Percentiles rank a stretch among this genome's conserved stretches.
Conservation (phyloP, 2,113 vertebrate species). For the Onychostruthus taczanowskii region DNA sequence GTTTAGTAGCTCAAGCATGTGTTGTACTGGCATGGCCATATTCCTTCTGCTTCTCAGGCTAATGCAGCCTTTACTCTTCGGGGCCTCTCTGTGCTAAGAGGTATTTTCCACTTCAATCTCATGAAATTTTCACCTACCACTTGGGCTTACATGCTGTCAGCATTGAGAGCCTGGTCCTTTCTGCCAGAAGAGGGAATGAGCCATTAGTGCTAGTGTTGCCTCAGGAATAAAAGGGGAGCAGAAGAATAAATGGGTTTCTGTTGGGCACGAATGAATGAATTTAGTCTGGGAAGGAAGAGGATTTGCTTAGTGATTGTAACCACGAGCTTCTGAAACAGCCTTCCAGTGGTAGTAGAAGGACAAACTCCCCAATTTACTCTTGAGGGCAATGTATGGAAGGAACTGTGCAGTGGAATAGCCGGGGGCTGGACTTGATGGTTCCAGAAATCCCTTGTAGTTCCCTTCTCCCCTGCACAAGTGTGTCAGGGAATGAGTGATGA, state of each 20-base stretch:
- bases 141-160: background rate
- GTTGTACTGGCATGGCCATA: background rate
- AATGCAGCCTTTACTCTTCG: background rate
- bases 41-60: background rate
- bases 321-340: background rate
- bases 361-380: background rate
- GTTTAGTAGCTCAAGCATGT: background rate
- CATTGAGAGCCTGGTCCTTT: background rate
- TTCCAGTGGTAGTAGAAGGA: background rate
- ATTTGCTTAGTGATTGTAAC: background rate
- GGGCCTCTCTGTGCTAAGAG: background rate
- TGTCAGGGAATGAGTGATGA: background rate
- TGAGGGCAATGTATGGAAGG: background rate
- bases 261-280: background rate
- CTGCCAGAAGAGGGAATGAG: background rate
- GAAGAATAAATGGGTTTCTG: background rate
- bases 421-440: background rate
- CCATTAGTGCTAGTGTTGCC: background rate
- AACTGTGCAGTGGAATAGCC: background rate
- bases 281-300: background rate
- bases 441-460: background rate
- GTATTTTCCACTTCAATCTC: background rate
- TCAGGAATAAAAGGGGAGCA: background rate
- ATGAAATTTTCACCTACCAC: conserved; percentile 10
- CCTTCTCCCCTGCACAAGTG: background rate